These are phyloP conservation scores for Sardina pilchardus DNA, from an alignment of 2,113 vertebrate species.

Conservation along the genomic window DNA sequence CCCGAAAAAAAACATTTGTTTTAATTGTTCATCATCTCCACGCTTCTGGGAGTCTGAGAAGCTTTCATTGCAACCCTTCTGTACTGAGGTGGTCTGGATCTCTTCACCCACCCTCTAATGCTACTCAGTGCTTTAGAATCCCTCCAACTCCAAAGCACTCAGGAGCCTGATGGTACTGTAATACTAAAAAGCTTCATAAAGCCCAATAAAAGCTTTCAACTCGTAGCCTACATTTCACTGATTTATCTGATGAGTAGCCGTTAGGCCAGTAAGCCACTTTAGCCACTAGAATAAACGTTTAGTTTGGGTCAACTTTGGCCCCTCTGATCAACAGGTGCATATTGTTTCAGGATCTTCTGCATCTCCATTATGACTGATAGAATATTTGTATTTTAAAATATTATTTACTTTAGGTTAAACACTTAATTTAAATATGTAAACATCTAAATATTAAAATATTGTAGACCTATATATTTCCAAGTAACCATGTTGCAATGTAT, in stretches of 20 bases:
- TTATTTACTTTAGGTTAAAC: not conserved
- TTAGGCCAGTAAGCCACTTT: not conserved
- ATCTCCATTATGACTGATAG: not conserved
- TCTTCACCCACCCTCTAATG: not conserved
- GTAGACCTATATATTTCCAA: not conserved
- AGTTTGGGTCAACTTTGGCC: not conserved
- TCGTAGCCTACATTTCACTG: not conserved
- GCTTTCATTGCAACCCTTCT: not conserved
- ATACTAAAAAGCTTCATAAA: not conserved
- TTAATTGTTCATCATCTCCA: not conserved
- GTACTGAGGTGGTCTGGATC: not conserved
- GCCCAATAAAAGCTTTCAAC: not conserved
- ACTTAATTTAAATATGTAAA: not conserved
- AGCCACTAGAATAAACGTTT: not conserved
- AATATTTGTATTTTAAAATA: not conserved
- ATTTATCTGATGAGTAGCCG: not conserved
- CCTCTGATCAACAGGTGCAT: not conserved
- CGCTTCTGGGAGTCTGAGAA: not conserved
- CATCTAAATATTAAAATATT: too few relatives aligned
- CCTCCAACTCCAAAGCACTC: not conserved
- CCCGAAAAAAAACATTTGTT: not conserved
- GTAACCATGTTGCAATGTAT: not conserved
- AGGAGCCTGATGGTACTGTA: not conserved
- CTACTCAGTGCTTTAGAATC: too few relatives aligned
- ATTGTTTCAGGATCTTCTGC: not conserved